Conservation (phyloP, 2,888 invertebrate species). For the Helicoverpa assulta region DNA sequence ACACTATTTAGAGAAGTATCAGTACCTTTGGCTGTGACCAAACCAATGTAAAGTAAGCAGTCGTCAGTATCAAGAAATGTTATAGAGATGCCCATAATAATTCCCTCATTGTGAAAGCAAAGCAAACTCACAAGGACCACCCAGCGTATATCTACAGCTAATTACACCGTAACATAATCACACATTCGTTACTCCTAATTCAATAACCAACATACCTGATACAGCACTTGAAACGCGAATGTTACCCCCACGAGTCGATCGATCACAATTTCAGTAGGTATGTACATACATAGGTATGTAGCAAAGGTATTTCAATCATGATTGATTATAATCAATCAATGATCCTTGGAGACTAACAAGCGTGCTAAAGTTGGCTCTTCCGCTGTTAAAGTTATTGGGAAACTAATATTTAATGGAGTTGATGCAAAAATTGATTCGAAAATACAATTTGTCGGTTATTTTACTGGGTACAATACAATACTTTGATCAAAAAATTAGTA, state of each 20-base stretch:
- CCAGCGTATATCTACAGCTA: no score
- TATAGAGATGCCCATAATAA: no score
- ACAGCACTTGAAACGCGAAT: not conserved
- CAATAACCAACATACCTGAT: not conserved
- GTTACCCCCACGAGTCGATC: conserved; percentile 19
- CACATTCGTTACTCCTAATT: conserved; percentile 14
- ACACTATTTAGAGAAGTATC: no score
- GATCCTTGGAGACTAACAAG: conserved; percentile 31
- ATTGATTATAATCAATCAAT: conserved; percentile 50
- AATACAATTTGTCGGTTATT: no score
- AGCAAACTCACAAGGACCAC: no score
- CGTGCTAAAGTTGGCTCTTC: conserved; percentile 4
- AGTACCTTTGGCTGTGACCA: no score
- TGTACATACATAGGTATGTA: not conserved
- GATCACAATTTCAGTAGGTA: conserved; percentile 47
- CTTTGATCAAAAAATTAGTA: no score
- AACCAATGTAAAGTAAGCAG: no score
- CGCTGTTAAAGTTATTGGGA: not conserved
- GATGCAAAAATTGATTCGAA: no score
- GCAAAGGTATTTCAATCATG: conserved; percentile 12
- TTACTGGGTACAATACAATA: no score
- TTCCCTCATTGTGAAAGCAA: no score
- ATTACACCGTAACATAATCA: not conserved
- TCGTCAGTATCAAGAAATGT: no score
- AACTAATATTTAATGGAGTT: not conserved